Evolutionary conservation across 37 sponge, comb jelly and placozoan species (phyloP).

Genomic region (Beroe forskalii): DNA sequence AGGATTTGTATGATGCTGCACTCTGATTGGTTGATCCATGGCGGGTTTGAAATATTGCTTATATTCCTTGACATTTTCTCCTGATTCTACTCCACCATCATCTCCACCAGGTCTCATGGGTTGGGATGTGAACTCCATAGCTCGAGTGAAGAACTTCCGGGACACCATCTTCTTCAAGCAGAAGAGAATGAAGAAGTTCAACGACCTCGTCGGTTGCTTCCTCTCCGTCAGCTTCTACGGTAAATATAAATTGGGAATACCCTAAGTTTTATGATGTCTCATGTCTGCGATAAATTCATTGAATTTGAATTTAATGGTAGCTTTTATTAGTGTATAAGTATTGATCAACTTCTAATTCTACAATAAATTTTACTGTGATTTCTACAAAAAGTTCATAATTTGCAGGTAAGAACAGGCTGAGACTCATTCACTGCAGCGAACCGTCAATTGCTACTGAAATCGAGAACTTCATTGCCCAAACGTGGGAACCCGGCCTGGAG

Average conservation of each 20-base stretch:
- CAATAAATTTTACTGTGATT: too few species aligned
- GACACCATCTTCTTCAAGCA: slow-evolving; percentile 62
- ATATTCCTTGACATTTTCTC: too few species aligned
- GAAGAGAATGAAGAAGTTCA: slow-evolving; percentile 55
- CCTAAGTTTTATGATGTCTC: background rate
- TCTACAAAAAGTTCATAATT: too few species aligned
- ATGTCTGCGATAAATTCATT: too few species aligned
- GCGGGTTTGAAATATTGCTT: too few species aligned
- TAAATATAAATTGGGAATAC: background rate
- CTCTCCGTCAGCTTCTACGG: slow-evolving; percentile 52
- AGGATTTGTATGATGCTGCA: too few species aligned
- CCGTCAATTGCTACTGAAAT: background rate
- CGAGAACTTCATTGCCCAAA: slow-evolving; percentile 57
- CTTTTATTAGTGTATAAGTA: too few species aligned
- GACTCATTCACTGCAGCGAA: slow-evolving; percentile 56
- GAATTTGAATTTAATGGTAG: too few species aligned
- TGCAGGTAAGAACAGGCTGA: slow-evolving; percentile 47
- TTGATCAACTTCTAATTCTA: too few species aligned
- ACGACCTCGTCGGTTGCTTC: slow-evolving; percentile 42
- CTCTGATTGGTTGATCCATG: too few species aligned
- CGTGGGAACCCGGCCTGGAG: slow-evolving; percentile 55
- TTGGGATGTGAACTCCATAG: slow-evolving; percentile 47
- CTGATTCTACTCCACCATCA: too few species aligned
- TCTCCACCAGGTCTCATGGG: background rate
- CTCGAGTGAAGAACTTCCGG: slow-evolving; percentile 62